Evolutionary conservation across 1,140 invertebrate genomes (phyloP).

Genomic region (Heliconius nattereri): DNA sequence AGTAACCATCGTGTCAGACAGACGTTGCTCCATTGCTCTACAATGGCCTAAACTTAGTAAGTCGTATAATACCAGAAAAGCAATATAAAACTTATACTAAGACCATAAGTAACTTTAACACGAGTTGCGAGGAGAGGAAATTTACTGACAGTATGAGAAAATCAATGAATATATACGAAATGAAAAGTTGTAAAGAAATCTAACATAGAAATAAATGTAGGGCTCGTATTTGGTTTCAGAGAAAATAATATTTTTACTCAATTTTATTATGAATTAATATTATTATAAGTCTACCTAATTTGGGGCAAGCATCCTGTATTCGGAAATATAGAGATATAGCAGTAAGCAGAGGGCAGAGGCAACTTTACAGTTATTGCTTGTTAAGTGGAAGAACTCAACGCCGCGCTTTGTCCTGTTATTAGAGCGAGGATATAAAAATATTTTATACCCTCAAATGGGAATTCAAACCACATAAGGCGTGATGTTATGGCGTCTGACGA

Average conservation of each 20-base stretch:
- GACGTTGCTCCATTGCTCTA: background rate
- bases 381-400: too few species aligned
- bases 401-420: too few species aligned
- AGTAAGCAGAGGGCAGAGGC: too few species aligned
- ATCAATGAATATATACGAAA: constrained; percentile 12
- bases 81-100: constrained; percentile 14
- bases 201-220: background rate
- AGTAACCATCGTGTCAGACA: background rate
- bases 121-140: background rate
- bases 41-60: background rate
- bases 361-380: too few species aligned
- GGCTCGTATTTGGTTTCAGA: background rate
- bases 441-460: too few species aligned
- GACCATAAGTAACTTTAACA: constrained; percentile 1
- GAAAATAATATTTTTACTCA: background rate
- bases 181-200: background rate
- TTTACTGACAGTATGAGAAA: background rate
- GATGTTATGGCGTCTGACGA: too few species aligned
- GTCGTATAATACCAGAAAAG: constrained; percentile 2
- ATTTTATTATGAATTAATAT: too few species aligned
- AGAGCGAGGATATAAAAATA: too few species aligned
- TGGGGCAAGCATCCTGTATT: too few species aligned
- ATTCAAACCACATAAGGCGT: too few species aligned
- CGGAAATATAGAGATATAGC: too few species aligned
- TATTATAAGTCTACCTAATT: too few species aligned